Conservation (phyloP, 2,113 vertebrate genomes). For the human (Homo sapiens) region DNA sequence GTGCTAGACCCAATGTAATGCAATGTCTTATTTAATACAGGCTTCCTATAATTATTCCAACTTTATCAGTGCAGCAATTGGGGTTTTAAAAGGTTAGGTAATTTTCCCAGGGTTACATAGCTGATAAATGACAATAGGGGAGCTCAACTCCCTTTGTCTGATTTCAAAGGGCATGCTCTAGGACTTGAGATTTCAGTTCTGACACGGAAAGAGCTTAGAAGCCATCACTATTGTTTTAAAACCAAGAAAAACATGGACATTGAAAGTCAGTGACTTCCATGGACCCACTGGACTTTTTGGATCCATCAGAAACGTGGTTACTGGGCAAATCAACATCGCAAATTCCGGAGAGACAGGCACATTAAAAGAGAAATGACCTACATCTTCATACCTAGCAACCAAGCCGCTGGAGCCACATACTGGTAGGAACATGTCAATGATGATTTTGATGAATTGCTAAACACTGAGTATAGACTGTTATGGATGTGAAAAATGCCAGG, state of each 20-base stretch:
- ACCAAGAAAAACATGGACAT: background rate
- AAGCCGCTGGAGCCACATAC: background rate
- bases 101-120: slow-evolving; percentile 13
- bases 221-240: background rate
- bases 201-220: background rate
- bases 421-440: background rate
- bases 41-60: slow-evolving; percentile 56
- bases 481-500: background rate
- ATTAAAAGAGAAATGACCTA: background rate
- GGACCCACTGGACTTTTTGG: background rate
- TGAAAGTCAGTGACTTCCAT: background rate
- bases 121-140: background rate
- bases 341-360: background rate
- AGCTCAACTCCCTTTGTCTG: background rate
- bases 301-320: background rate
- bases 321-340: background rate
- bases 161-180: background rate
- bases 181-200: background rate
- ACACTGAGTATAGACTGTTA: background rate
- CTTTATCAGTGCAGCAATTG: slow-evolving; percentile 6
- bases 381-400: background rate
- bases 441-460: background rate
- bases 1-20: background rate
- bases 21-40: slow-evolving; percentile 56
- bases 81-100: background rate